Evolutionary conservation across 1,140 invertebrate species (phyloP).

Genomic region (Hylyphantes graminicola): DNA sequence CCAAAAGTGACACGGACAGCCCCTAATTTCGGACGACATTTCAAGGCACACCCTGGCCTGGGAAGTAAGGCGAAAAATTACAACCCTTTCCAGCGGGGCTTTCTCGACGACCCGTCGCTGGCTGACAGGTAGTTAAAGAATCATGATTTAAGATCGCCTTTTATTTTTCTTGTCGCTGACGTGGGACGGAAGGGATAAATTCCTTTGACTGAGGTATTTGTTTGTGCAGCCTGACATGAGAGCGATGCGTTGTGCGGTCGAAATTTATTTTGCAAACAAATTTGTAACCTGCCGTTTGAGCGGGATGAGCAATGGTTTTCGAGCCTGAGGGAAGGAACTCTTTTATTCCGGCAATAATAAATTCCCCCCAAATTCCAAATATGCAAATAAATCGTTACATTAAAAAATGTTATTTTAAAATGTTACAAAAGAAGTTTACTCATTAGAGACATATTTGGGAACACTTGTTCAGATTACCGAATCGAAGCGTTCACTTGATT

Average conservation of each 20-base stretch:
- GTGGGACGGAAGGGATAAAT: constrained; percentile 33
- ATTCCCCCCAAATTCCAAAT: too few species aligned
- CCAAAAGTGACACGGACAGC: constrained; percentile 45
- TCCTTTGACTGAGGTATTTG: constrained; percentile 31
- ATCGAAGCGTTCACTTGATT: too few species aligned
- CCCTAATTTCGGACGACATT: constrained; percentile 49
- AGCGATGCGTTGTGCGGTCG: not conserved
- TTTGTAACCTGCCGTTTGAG: too few species aligned
- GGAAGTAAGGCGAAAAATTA: constrained; percentile 45
- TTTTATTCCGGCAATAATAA: too few species aligned
- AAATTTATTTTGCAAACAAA: too few species aligned
- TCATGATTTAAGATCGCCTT: constrained; percentile 52
- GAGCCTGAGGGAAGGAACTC: too few species aligned
- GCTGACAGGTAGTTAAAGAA: constrained; percentile 56
- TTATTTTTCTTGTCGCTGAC: constrained; percentile 33
- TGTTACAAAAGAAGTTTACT: too few species aligned
- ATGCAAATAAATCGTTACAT: too few species aligned
- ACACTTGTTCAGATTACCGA: too few species aligned
- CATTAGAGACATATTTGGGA: too few species aligned
- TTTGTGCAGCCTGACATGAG: constrained; percentile 31
- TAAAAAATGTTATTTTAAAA: too few species aligned
- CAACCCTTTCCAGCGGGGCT: constrained; percentile 22
- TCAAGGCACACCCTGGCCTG: constrained; percentile 38
- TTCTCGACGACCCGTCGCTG: constrained; percentile 33
- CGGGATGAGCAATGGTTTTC: too few species aligned